phyloP scores from a whole-genome alignment of 1,140 invertebrate genomes.

The Sweltsa coloradensis region DNA sequence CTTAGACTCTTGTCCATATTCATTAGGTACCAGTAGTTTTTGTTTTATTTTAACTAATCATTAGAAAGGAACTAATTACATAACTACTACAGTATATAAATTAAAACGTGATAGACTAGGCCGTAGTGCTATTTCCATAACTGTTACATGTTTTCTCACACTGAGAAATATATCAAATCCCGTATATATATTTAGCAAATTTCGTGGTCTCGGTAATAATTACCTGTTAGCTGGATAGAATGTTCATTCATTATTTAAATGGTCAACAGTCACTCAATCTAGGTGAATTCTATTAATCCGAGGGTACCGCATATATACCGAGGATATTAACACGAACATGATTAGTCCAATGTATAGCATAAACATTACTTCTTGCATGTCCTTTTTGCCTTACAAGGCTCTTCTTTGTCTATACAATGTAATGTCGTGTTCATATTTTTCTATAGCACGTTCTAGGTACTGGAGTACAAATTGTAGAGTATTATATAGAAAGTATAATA shows the following conservation, averaged over 20 bases:
- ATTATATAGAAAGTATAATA: background rate
- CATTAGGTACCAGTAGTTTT: too few species aligned
- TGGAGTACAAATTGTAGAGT: slow-evolving; percentile 4
- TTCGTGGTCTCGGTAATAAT: too few species aligned
- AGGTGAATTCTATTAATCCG: background rate
- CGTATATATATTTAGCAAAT: too few species aligned
- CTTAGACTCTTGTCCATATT: too few species aligned
- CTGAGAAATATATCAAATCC: too few species aligned
- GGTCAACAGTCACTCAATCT: background rate
- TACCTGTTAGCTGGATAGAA: background rate
- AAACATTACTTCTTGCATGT: background rate
- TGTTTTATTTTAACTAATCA: too few species aligned
- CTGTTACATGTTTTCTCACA: too few species aligned
- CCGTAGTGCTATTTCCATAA: too few species aligned
- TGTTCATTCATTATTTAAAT: background rate
- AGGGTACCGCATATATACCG: background rate
- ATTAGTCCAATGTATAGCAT: background rate
- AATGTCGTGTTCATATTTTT: slow-evolving; percentile 2
- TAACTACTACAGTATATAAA: too few species aligned
- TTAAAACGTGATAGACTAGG: too few species aligned
- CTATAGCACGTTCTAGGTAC: slow-evolving; percentile 4
- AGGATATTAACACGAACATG: background rate
- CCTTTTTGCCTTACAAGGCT: background rate
- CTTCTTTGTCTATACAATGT: background rate
- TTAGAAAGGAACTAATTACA: too few species aligned